phyloP scores from a whole-genome alignment of 2,888 invertebrate genomes.

The Clitarchus hookeri region DNA sequence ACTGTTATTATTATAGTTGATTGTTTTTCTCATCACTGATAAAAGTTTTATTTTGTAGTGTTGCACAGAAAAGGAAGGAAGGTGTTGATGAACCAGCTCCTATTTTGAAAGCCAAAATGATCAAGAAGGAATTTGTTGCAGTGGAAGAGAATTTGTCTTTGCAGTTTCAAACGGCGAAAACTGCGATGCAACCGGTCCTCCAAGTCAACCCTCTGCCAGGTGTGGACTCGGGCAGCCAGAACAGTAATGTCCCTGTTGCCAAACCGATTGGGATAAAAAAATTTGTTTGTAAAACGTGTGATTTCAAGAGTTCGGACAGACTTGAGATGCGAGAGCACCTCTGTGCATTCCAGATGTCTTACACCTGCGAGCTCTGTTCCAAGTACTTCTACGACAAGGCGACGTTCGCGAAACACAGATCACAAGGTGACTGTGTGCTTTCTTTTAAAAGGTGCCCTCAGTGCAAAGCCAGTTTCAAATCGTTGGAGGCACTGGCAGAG shows the following conservation, averaged over 20 bases:
- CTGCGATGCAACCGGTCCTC: not conserved
- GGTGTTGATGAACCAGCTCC: not conserved
- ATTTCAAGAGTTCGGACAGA: not conserved
- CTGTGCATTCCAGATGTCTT: not conserved
- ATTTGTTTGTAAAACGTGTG: not conserved
- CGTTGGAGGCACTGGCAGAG: not conserved
- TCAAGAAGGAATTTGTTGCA: not conserved
- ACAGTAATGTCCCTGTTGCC: not conserved
- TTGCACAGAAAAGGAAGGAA: not conserved
- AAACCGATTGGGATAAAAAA: not conserved
- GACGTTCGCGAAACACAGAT: not conserved
- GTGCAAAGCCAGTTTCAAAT: not conserved
- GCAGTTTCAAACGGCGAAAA: not conserved
- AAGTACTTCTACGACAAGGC: not conserved
- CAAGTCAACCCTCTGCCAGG: not conserved
- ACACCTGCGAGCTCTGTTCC: not conserved
- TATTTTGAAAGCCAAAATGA: not conserved
- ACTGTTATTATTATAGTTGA: too few species aligned
- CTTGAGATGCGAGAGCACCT: slow-evolving; percentile 3
- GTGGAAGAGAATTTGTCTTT: not conserved
- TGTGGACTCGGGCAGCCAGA: not conserved
- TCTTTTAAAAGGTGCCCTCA: not conserved
- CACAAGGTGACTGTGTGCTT: not conserved
- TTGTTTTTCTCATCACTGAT: too few species aligned
- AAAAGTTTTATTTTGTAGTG: not conserved